These are phyloP conservation scores for Zaprionus taronus DNA, from an alignment of 1,140 invertebrate genomes.

Conservation along the genomic window DNA sequence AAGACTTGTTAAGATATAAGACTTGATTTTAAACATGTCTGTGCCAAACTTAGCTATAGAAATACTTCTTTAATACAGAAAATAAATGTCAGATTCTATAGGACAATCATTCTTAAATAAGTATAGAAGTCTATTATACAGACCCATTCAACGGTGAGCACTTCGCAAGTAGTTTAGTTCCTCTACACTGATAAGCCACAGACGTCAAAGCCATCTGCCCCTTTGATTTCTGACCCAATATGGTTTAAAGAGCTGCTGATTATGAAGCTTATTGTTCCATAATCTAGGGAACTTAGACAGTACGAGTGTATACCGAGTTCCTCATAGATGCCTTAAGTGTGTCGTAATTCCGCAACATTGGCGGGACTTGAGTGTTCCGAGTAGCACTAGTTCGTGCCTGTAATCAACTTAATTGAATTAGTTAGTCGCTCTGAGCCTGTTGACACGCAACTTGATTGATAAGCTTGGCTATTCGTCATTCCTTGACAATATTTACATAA, in stretches of 20 bases:
- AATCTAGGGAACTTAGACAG: not conserved
- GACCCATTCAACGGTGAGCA: too few relatives aligned
- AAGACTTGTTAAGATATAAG: too few relatives aligned
- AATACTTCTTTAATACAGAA: too few relatives aligned
- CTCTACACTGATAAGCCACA: not conserved
- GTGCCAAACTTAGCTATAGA: too few relatives aligned
- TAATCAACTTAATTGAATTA: constrained; percentile 10
- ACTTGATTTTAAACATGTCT: too few relatives aligned
- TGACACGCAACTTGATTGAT: constrained; percentile 6
- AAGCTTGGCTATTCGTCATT: constrained; percentile 11
- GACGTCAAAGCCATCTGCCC: not conserved
- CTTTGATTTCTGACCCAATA: not conserved
- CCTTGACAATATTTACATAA: constrained; percentile 43
- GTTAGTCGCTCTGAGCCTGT: not conserved
- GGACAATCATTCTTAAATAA: too few relatives aligned
- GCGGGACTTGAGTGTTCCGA: not conserved
- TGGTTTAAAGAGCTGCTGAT: not conserved
- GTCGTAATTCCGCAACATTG: not conserved
- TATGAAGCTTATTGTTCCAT: not conserved
- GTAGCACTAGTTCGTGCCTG: not conserved
- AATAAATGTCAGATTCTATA: too few relatives aligned
- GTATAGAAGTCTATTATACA: too few relatives aligned
- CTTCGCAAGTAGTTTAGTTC: not conserved
- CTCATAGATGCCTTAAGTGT: not conserved
- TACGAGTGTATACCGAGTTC: not conserved